These are phyloP conservation scores for Tiliqua scincoides DNA, from an alignment of 2,113 vertebrate species.

Conservation along the genomic window DNA sequence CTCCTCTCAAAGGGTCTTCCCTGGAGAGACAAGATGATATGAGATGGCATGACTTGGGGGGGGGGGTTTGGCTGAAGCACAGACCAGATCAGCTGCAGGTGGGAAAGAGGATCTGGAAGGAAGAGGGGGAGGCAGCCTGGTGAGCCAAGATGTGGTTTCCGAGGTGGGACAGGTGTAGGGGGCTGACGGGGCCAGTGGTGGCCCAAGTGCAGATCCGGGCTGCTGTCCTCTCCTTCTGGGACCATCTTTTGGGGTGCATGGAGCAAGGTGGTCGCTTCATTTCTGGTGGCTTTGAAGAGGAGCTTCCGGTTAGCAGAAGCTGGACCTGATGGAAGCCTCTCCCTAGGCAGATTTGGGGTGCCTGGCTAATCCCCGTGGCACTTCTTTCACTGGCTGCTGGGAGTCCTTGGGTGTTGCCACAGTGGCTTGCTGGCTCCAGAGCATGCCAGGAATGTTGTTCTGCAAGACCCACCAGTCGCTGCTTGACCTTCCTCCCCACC, in stretches of 20 bases:
- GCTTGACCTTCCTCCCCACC: accelerated
- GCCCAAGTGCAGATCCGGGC: too few species aligned
- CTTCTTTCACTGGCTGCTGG: not conserved
- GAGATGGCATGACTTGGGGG: too few species aligned
- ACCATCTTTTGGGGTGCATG: too few species aligned
- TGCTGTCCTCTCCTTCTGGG: too few species aligned
- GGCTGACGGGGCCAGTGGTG: too few species aligned
- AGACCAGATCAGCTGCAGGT: not conserved
- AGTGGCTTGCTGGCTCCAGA: not conserved
- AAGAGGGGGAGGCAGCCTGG: not conserved
- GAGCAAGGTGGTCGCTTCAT: not conserved
- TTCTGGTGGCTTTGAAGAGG: not conserved
- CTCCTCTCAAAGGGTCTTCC: not conserved
- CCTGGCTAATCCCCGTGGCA: not conserved
- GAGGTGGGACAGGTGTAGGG: not conserved
- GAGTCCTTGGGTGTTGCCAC: accelerated
- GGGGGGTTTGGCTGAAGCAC: not conserved
- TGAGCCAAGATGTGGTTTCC: not conserved
- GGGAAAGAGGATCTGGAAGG: not conserved
- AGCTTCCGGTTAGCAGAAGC: not conserved
- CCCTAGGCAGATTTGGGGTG: not conserved
- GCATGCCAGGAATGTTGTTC: not conserved
- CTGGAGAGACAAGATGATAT: not conserved
- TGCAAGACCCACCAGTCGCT: not conserved
- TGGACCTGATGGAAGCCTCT: not conserved